Percentiles rank a stretch among this genome's conserved stretches.
Conservation (phyloP, 2,888 invertebrate genomes). For the Cynaeus angustus region DNA sequence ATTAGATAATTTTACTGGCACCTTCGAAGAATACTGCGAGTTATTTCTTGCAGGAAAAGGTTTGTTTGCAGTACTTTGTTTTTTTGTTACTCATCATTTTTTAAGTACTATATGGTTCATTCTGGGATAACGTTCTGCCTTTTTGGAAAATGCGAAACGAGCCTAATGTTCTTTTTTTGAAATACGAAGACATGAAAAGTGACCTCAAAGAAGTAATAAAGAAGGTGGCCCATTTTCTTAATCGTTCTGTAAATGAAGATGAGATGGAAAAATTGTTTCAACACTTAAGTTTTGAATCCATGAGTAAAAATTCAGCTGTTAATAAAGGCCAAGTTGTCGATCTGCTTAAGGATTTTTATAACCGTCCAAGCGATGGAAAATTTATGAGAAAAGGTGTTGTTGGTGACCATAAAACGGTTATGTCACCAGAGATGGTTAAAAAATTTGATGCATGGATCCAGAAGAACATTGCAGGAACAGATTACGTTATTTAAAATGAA, state of each 20-base stretch:
- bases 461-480: not conserved
- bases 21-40: constrained; percentile 13
- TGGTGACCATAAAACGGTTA: constrained; percentile 4
- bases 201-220: not conserved
- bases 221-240: not conserved
- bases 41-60: constrained; percentile 11
- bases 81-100: constrained; percentile 69
- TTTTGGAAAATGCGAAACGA: constrained; percentile 78
- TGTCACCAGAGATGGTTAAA: not conserved
- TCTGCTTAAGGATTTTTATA: not conserved
- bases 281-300: not conserved
- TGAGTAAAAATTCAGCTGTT: not conserved
- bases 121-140: constrained; percentile 82
- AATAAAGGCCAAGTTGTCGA: not conserved
- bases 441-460: not conserved
- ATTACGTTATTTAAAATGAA: not conserved
- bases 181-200: constrained; percentile 79
- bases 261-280: not conserved
- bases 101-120: constrained; percentile 81
- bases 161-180: constrained; percentile 80
- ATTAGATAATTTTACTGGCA: not conserved
- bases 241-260: not conserved
- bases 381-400: constrained; percentile 3
- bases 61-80: not conserved
- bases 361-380: not conserved